Evolutionary conservation across 2,113 vertebrate genomes (phyloP).

Genomic region (Chloropsis cyanopogon): DNA sequence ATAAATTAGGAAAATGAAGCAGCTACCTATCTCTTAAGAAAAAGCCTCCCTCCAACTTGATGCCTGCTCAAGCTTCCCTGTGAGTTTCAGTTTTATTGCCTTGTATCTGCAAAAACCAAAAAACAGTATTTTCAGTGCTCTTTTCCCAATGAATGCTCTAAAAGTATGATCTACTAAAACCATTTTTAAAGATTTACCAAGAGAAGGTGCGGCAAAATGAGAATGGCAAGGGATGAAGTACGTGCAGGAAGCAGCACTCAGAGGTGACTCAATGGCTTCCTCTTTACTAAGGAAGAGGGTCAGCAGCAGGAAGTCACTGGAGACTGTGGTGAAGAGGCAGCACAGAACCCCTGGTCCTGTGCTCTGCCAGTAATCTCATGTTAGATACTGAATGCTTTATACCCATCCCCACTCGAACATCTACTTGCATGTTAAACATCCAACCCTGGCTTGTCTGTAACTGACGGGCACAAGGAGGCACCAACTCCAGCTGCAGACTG

Average conservation of each 20-base stretch:
- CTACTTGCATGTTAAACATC: not conserved
- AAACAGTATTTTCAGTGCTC: not conserved
- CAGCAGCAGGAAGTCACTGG: fast-evolving
- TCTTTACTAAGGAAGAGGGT: not conserved
- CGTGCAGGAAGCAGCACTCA: not conserved
- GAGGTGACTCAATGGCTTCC: not conserved
- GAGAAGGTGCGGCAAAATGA: not conserved
- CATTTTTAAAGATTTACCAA: not conserved
- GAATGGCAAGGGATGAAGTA: not conserved
- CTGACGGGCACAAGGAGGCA: not conserved
- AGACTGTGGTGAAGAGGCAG: not conserved
- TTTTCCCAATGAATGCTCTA: not conserved
- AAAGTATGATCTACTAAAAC: not conserved
- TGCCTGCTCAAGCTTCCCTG: not conserved
- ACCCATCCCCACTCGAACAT: not conserved
- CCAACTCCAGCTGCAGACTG: not conserved
- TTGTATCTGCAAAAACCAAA: not conserved
- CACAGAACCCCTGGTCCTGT: fast-evolving
- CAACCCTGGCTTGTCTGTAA: not conserved
- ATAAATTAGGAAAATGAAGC: not conserved
- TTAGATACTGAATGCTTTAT: too few relatives aligned
- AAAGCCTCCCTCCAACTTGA: not conserved
- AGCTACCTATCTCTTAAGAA: not conserved
- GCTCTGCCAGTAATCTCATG: fast-evolving
- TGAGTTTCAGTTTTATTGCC: not conserved